Conservation (phyloP, 2,888 invertebrate species). For the Altica lythri region DNA sequence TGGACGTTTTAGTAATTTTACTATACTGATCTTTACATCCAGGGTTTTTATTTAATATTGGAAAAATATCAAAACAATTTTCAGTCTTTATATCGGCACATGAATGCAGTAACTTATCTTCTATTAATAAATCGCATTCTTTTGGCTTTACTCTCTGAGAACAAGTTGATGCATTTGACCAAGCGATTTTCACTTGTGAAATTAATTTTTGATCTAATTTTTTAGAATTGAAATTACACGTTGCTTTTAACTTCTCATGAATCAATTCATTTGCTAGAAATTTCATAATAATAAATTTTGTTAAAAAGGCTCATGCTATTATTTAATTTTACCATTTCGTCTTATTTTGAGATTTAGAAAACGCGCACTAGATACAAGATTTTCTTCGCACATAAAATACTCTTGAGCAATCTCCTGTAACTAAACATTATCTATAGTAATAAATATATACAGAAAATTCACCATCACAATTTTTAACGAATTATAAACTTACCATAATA, state of each 20-base stretch:
- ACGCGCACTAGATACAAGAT: conserved; percentile 40
- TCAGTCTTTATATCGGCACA: conserved; percentile 29
- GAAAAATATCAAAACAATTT: conserved; percentile 24
- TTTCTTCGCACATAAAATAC: conserved; percentile 71
- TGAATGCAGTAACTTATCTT: conserved; percentile 20
- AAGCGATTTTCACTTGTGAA: conserved; percentile 24
- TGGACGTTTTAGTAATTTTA: background rate
- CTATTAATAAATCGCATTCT: conserved; percentile 27
- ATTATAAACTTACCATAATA: conserved; percentile 65
- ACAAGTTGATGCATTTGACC: conserved; percentile 34
- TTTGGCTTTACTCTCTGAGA: conserved; percentile 16
- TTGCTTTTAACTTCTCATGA: conserved; percentile 38
- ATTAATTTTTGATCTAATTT: conserved; percentile 24
- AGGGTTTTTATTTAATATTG: conserved; percentile 11
- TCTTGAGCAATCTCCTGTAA: conserved; percentile 73
- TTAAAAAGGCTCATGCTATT: background rate
- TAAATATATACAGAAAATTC: background rate
- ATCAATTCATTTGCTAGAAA: conserved; percentile 40
- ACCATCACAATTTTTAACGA: conserved; percentile 1
- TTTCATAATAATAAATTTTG: conserved; percentile 15
- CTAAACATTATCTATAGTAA: conserved; percentile 56
- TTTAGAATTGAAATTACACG: conserved; percentile 33
- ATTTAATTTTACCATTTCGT: conserved; percentile 41
- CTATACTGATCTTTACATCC: conserved; percentile 18
- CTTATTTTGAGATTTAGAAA: conserved; percentile 30